These are phyloP conservation scores for Meloidogyne chitwoodi DNA, from an alignment of 1,140 invertebrate species.

Conservation along the genomic window DNA sequence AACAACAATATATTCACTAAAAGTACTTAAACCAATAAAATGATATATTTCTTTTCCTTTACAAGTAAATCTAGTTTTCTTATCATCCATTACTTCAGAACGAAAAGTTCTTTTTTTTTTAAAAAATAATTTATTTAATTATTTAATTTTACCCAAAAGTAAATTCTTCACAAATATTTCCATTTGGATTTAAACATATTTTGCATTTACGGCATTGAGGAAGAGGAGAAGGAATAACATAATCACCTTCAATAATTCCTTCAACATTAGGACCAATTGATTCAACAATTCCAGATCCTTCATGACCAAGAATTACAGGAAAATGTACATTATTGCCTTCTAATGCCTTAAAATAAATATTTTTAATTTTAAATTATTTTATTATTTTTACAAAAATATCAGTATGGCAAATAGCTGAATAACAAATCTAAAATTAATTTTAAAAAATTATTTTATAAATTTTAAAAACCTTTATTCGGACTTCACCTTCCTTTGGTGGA, in stretches of 20 bases:
- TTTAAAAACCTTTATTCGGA: conserved; percentile 64
- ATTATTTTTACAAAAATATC: conserved; percentile 76
- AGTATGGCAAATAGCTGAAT: conserved; percentile 84
- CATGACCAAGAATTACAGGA: conserved; percentile 85
- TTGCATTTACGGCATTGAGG: conserved; percentile 94
- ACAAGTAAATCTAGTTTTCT: conserved; percentile 78
- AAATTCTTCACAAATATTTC: conserved; percentile 76
- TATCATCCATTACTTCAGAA: conserved; percentile 83
- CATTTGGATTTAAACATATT: conserved; percentile 76
- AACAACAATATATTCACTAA: conserved; percentile 94
- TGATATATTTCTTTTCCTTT: conserved; percentile 83
- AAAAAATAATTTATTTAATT: neutral
- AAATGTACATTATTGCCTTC: conserved; percentile 6
- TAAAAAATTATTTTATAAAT: neutral
- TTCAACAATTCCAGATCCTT: conserved; percentile 82
- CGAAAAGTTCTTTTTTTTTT: neutral
- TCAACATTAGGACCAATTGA: conserved; percentile 64
- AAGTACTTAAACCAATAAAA: conserved; percentile 98
- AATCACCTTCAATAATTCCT: conserved; percentile 71
- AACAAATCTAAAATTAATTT: conserved; percentile 14
- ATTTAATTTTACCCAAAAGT: neutral
- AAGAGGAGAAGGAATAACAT: conserved; percentile 90
- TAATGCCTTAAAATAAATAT: conserved; percentile 9
- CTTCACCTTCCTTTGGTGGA: conserved; percentile 76
- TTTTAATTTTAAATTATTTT: neutral